phyloP scores from a whole-genome alignment of 2,113 vertebrate genomes.

The Malurus cyaneus region DNA sequence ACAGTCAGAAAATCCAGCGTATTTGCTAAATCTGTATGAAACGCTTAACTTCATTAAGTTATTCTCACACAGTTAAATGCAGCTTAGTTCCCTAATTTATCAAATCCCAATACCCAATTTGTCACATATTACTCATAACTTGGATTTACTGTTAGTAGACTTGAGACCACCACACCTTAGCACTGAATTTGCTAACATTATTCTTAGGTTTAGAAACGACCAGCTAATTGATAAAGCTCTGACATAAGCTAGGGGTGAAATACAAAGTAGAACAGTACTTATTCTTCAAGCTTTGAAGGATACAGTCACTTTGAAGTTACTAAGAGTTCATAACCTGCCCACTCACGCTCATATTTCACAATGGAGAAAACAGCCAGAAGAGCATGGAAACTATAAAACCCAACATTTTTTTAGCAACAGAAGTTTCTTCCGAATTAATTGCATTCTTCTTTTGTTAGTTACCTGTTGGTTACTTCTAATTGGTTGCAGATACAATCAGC shows the following conservation, averaged over 20 bases:
- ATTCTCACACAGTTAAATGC: conserved; percentile 17
- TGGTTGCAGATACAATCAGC: not conserved
- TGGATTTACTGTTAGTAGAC: not conserved
- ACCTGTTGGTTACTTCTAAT: not conserved
- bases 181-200: not conserved
- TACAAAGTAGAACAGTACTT: not conserved
- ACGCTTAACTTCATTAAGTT: conserved; percentile 5
- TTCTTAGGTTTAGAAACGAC: not conserved
- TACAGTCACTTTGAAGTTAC: not conserved
- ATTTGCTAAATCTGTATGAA: conserved; percentile 20
- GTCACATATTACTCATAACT: not conserved
- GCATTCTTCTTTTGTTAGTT: not conserved
- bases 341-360: not conserved
- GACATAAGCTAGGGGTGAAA: not conserved
- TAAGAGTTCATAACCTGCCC: not conserved
- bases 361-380: rapidly evolving
- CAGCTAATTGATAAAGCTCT: not conserved
- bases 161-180: not conserved
- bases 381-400: not conserved
- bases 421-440: not conserved
- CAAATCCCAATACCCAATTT: not conserved
- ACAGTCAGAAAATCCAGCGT: not conserved
- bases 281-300: not conserved
- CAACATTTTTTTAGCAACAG: not conserved
- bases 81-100: conserved; percentile 16